phyloP scores from a whole-genome alignment of 2,888 invertebrate genomes.

The Tupiocoris notatus region DNA sequence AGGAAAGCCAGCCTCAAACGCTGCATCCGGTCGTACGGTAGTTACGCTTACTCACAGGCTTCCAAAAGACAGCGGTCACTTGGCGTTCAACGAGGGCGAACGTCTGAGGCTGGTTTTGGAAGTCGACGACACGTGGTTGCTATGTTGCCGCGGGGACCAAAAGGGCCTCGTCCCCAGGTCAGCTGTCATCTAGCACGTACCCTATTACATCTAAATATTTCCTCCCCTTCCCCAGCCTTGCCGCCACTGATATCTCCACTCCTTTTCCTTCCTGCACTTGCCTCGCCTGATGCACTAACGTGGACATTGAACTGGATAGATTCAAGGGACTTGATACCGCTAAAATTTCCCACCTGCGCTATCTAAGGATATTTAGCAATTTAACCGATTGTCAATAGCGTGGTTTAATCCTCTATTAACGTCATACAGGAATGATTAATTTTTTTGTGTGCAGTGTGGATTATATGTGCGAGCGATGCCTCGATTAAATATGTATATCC shows the following conservation, averaged over 20 bases:
- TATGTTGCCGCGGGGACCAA: constrained; percentile 73
- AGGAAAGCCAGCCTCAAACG: not conserved
- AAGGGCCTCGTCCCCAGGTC: constrained; percentile 74
- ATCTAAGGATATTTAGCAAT: too few species aligned
- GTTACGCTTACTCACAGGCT: constrained; percentile 71
- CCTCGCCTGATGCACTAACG: not conserved
- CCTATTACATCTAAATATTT: constrained; percentile 15
- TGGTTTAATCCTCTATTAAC: too few species aligned
- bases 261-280: not conserved
- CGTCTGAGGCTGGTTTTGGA: constrained; percentile 69
- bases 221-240: not conserved
- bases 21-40: constrained; percentile 54
- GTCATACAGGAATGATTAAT: not conserved
- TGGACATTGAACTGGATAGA: too few species aligned
- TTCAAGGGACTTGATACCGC: too few species aligned
- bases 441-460: not conserved
- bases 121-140: constrained; percentile 72
- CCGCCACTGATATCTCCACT: not conserved
- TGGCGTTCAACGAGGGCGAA: constrained; percentile 76
- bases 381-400: too few species aligned
- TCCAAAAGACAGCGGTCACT: constrained; percentile 74
- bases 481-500: not conserved
- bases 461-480: not conserved
- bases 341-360: too few species aligned
- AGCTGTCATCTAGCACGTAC: constrained; percentile 57